phyloP scores from a whole-genome alignment of 2,113 vertebrate genomes.

The Eudyptes chrysolophus region DNA sequence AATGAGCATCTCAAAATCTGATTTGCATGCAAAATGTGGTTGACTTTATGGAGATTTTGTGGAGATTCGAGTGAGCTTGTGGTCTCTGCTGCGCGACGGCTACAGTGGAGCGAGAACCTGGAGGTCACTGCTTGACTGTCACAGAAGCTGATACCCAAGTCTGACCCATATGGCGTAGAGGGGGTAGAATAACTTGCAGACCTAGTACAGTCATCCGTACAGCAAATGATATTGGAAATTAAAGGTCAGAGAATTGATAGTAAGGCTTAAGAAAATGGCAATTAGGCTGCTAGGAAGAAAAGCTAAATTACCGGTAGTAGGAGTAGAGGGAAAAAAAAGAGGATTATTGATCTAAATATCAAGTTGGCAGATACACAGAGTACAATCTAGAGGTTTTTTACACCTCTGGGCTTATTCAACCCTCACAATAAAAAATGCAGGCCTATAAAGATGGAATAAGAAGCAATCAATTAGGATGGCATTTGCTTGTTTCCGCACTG shows the following conservation, averaged over 20 bases:
- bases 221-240: constrained; percentile 39
- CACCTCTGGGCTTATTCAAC: constrained; percentile 60
- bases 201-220: not conserved
- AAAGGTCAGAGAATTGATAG: constrained; percentile 67
- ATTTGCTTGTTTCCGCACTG: constrained; percentile 44
- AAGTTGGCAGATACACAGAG: constrained; percentile 34
- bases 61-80: not conserved
- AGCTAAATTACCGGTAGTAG: constrained; percentile 42
- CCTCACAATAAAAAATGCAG: constrained; percentile 43
- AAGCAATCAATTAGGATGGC: constrained; percentile 63
- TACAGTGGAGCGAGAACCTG: not conserved
- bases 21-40: not conserved
- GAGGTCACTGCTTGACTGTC: not conserved
- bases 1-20: not conserved
- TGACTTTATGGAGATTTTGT: not conserved
- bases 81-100: not conserved
- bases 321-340: fast-evolving
- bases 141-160: not conserved
- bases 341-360: constrained; percentile 65
- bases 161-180: fast-evolving
- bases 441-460: constrained; percentile 47
- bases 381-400: constrained; percentile 46
- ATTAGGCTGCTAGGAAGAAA: constrained; percentile 58
- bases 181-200: not conserved
- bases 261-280: constrained; percentile 60